phyloP scores from a whole-genome alignment of 2,113 vertebrate genomes.

The Phalacrocorax carbo region DNA sequence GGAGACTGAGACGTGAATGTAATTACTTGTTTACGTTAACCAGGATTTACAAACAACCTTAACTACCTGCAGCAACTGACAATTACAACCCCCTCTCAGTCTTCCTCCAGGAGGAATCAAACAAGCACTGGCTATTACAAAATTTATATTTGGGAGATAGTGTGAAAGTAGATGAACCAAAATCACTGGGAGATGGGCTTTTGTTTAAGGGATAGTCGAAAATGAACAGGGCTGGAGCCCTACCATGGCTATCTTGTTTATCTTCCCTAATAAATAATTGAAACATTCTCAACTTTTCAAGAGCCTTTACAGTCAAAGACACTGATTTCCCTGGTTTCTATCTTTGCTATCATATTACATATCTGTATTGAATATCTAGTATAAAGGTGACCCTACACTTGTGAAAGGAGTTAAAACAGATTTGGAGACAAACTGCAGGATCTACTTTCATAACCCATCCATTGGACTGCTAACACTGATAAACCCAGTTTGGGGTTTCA shows the following conservation, averaged over 20 bases:
- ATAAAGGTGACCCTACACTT: not conserved
- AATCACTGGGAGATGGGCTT: not conserved
- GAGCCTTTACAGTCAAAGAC: not conserved
- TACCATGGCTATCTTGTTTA: not conserved
- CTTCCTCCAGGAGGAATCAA: not conserved
- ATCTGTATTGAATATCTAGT: not conserved
- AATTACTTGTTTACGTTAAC: not conserved
- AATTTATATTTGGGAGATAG: not conserved
- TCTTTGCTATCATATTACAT: not conserved
- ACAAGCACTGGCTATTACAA: not conserved
- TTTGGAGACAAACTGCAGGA: not conserved
- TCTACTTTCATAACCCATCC: not conserved
- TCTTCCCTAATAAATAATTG: not conserved
- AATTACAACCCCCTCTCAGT: not conserved
- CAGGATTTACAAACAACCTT: not conserved
- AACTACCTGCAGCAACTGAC: not conserved
- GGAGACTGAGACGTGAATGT: not conserved
- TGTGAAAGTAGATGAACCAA: not conserved
- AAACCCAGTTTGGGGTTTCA: not conserved
- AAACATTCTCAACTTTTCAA: not conserved
- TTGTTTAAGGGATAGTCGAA: not conserved
- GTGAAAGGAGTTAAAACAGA: not conserved
- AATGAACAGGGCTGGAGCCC: not conserved
- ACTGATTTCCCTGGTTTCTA: not conserved
- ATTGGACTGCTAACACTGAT: not conserved